These are phyloP conservation scores for Ectemnius cavifrons DNA, from an alignment of 2,888 invertebrate genomes.

Conservation along the genomic window DNA sequence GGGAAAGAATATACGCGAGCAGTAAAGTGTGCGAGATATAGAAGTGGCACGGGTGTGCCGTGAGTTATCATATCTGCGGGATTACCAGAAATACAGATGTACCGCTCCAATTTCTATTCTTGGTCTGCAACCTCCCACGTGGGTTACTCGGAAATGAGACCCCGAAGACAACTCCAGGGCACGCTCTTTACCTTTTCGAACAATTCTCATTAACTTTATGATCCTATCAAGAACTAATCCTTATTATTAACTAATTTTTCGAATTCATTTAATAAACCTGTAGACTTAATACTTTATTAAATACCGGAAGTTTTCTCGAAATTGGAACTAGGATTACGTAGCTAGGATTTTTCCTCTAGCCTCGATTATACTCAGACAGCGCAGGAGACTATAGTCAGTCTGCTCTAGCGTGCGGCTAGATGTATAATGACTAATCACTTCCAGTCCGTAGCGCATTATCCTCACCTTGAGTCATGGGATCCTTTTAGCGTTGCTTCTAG, in stretches of 20 bases:
- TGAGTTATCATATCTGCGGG: conserved; percentile 21
- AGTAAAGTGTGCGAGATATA: no score
- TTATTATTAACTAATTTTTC: no score
- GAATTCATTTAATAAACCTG: no score
- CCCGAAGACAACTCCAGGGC: conserved; percentile 12
- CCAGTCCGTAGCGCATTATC: conserved; percentile 38
- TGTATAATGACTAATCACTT: conserved; percentile 43
- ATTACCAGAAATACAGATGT: conserved; percentile 31
- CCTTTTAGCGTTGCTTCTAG: conserved; percentile 25
- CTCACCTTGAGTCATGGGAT: conserved; percentile 49
- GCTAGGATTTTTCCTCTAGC: conserved; percentile 12
- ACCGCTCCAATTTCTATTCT: conserved; percentile 45
- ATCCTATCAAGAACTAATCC: conserved; percentile 2
- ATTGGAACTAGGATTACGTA: not conserved
- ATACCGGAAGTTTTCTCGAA: no score
- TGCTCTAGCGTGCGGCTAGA: conserved; percentile 5
- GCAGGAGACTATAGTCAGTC: not conserved
- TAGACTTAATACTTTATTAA: no score
- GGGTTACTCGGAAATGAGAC: conserved; percentile 28
- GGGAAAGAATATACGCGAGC: no score
- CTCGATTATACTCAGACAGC: not conserved
- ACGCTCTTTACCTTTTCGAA: not conserved
- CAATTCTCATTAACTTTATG: not conserved
- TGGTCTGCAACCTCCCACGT: conserved; percentile 46
- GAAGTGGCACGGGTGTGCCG: not conserved